Evolutionary conservation across 2,113 vertebrate genomes (phyloP).

Genomic region (Gobius niger): DNA sequence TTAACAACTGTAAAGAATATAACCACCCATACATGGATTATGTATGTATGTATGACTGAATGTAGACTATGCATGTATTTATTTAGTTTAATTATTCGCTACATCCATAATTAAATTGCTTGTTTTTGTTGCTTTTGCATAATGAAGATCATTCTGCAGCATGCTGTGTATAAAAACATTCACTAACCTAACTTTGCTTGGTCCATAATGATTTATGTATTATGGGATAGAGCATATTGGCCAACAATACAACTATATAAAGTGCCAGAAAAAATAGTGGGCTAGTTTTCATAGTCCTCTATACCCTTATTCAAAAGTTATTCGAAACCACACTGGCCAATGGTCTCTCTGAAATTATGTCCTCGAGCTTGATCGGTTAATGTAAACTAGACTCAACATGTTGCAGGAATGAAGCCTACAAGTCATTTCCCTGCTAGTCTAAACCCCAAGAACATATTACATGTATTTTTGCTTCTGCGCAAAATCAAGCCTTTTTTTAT

Average conservation of each 20-base stretch:
- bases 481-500: background rate
- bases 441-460: background rate
- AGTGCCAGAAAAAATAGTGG: too few species aligned
- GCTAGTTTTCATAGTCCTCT: too few species aligned
- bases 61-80: background rate
- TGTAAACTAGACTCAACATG: conserved; percentile 37
- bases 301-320: background rate
- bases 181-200: background rate
- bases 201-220: too few species aligned
- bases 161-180: background rate
- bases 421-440: background rate
- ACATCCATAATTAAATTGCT: too few species aligned
- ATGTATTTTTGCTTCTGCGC: background rate
- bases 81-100: background rate
- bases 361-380: conserved; percentile 24
- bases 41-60: too few species aligned
- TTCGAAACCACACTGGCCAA: conserved; percentile 33
- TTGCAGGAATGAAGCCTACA: conserved; percentile 34
- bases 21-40: too few species aligned
- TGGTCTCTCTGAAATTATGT: background rate
- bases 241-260: too few species aligned
- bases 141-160: background rate
- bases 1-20: background rate
- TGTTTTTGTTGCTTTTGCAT: background rate
- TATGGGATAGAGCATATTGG: too few species aligned